Evolutionary conservation across 1,140 invertebrate genomes (phyloP), one percentile per base, ranked within the genome.

Genomic region (Cepaea nemoralis): DNA sequence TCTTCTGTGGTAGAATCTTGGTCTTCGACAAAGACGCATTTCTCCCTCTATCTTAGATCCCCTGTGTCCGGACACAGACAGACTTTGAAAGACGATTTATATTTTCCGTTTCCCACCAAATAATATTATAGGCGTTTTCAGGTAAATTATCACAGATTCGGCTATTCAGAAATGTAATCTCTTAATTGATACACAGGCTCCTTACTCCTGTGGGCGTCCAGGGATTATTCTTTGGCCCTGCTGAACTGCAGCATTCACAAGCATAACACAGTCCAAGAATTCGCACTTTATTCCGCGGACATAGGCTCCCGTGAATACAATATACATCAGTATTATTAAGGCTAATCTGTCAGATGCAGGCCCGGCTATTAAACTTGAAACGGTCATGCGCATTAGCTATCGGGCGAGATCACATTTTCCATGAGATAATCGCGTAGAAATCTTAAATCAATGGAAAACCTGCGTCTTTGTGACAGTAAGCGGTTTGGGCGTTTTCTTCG

Each of bases 341-440:
- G 59, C n/a, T 63, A 63, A 63, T 27, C 59, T 63, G 59, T 31
- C 59, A 63, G 33, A 31, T 63, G 59, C 59, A 63, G 16, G 59
- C 59, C 59, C 16, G 27, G 59, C 59, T 63, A 63, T 63, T 63
- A 63, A 63, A 63, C 59, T 19, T 63, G 59, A 63, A 63, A 63
- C 59, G 59, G n/a, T 63, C 59, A 63, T 2, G 27, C 1, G 59
- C n/a, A 63, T 63, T 63, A 63, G 59, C 59, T 63, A 31, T 63
- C 6, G n/a, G 59, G 59, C 59, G 27, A 8, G 27, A 31, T 31
- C n/a, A 31, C 8, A 63, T 63, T 63, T 63, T 63, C n/a, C 27
- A 63, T 10, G 59, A 24, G n/a, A 14, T 2, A 63, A 19, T 10
- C 2, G 27, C 5, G 59, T 3, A 31, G 27, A 63, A 63, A 63